Evolutionary conservation across 1,140 invertebrate genomes (phyloP).

Genomic region (Drosophila bocqueti): DNA sequence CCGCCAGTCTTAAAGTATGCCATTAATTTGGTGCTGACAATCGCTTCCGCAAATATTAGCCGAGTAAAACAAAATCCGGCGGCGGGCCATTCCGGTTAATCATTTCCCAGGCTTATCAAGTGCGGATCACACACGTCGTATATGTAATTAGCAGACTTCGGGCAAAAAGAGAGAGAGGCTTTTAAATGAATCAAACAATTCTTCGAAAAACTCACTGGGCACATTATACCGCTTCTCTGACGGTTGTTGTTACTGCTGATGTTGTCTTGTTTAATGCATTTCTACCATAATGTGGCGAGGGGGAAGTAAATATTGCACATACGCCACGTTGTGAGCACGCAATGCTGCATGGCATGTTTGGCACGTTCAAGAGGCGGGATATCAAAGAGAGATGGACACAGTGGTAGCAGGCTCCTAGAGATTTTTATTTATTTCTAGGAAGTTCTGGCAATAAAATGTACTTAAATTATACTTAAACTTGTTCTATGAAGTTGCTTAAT

Average conservation of each 20-base stretch:
- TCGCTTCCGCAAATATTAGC: slow-evolving; percentile 34
- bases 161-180: neutral
- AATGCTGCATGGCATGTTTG: slow-evolving; percentile 63
- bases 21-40: slow-evolving; percentile 16
- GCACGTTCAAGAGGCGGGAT: slow-evolving; percentile 36
- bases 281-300: slow-evolving; percentile 26
- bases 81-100: slow-evolving; percentile 31
- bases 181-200: slow-evolving; percentile 39
- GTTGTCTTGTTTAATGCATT: slow-evolving; percentile 66
- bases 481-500: neutral
- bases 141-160: slow-evolving; percentile 31
- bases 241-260: slow-evolving; percentile 26
- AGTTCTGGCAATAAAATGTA: neutral
- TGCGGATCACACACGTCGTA: slow-evolving; percentile 47
- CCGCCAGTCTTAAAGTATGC: slow-evolving; percentile 27
- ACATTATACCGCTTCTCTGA: neutral
- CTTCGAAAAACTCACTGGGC: slow-evolving; percentile 8
- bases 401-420: neutral
- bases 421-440: neutral
- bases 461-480: neutral
- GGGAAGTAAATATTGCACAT: slow-evolving; percentile 70
- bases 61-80: slow-evolving; percentile 21
- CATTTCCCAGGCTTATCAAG: slow-evolving; percentile 34
- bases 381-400: slow-evolving; percentile 12
- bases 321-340: slow-evolving; percentile 70